Conservation (phyloP, 2,797 vertebrate species). For the Dermochelys coriacea region DNA sequence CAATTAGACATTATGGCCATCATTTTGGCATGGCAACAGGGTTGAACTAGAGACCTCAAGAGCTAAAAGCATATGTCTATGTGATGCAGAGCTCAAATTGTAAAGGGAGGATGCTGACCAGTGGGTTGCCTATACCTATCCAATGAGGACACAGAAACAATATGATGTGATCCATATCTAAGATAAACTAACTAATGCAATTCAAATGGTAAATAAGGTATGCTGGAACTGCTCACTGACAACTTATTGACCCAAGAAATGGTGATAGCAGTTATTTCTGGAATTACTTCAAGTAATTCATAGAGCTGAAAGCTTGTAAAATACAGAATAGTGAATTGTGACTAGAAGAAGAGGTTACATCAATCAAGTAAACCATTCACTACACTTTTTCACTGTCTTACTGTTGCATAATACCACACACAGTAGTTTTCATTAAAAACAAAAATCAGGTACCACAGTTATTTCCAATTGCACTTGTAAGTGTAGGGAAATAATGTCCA, state of each 20-base stretch:
- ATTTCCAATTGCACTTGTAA: neutral
- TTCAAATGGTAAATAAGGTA: too few species aligned
- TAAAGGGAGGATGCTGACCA: neutral
- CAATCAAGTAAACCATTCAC: too few species aligned
- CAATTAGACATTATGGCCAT: neutral
- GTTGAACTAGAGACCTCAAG: too few species aligned
- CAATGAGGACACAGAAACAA: neutral
- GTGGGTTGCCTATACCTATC: neutral
- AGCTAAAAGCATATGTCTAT: too few species aligned
- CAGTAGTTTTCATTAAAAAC: too few species aligned
- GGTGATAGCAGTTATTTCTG: neutral
- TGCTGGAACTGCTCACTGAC: neutral
- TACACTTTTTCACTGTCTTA: too few species aligned
- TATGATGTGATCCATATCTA: neutral
- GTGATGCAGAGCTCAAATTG: neutral
- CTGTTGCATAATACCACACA: too few species aligned
- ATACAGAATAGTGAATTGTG: neutral
- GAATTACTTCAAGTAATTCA: neutral
- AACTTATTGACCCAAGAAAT: neutral
- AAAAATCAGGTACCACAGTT: neutral
- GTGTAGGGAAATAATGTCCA: neutral
- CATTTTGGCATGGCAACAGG: neutral
- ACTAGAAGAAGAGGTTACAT: neutral
- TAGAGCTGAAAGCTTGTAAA: too few species aligned
- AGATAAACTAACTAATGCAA: too few species aligned